phyloP scores from a whole-genome alignment of 2,888 invertebrate genomes.

The Eilema sororculum region DNA sequence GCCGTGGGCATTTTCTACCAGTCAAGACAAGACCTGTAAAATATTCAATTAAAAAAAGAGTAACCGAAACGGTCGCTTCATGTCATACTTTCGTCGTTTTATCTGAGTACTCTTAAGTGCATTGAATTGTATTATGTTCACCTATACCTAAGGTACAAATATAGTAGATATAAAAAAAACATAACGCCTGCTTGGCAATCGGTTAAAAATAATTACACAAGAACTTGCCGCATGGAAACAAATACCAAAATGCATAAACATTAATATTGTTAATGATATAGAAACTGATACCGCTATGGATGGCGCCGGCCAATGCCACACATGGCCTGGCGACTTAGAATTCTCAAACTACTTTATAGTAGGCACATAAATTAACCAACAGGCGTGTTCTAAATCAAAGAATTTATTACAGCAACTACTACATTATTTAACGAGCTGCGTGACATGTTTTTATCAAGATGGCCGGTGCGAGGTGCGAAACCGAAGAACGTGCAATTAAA shows the following conservation, averaged over 20 bases:
- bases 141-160: neutral
- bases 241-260: slow-evolving; percentile 37
- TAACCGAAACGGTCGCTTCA: neutral
- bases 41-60: too few relatives aligned
- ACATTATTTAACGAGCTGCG: slow-evolving; percentile 64
- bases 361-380: slow-evolving; percentile 46
- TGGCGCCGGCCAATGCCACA: slow-evolving; percentile 26
- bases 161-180: slow-evolving; percentile 3
- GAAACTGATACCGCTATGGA: slow-evolving; percentile 35
- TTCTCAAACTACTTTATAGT: slow-evolving; percentile 31
- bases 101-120: neutral
- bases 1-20: too few relatives aligned
- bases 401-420: slow-evolving; percentile 61
- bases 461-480: slow-evolving; percentile 65
- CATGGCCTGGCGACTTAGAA: slow-evolving; percentile 29
- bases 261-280: slow-evolving; percentile 36
- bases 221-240: slow-evolving; percentile 31
- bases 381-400: slow-evolving; percentile 55
- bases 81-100: neutral
- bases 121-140: neutral
- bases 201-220: slow-evolving; percentile 14
- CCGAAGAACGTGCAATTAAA: slow-evolving; percentile 65
- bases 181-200: too few relatives aligned
- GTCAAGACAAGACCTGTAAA: too few relatives aligned
- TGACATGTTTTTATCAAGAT: slow-evolving; percentile 66